Percentiles rank a stretch among this genome's conserved stretches.
phyloP scores from a whole-genome alignment of 1,140 invertebrate species.

The Oryctes rhinoceros region DNA sequence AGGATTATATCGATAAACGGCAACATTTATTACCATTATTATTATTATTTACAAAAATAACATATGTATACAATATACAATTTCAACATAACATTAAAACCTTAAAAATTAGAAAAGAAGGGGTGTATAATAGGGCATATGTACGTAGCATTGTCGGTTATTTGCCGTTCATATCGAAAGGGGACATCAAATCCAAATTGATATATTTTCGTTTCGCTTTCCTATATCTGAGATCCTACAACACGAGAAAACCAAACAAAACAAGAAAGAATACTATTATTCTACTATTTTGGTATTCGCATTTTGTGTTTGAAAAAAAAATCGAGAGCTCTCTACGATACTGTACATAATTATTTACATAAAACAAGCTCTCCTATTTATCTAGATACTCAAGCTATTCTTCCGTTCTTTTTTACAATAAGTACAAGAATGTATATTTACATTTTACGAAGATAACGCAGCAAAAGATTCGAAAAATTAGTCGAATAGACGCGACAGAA shows the following conservation, averaged over 20 bases:
- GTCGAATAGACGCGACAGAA: no score
- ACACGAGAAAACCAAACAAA: slow-evolving; percentile 46
- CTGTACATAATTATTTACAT: no score
- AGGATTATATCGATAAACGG: slow-evolving; percentile 32
- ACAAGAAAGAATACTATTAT: no score
- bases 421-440: background rate
- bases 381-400: background rate
- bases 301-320: no score
- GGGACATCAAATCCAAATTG: slow-evolving; percentile 36
- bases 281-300: no score
- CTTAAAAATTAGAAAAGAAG: slow-evolving; percentile 36
- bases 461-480: background rate
- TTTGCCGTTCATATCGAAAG: slow-evolving; percentile 11
- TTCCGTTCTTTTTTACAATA: background rate
- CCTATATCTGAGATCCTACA: slow-evolving; percentile 56
- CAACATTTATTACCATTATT: no score
- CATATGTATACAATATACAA: background rate
- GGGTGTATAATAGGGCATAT: background rate
- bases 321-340: no score
- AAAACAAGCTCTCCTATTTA: no score
- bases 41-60: slow-evolving; percentile 38
- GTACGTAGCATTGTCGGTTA: background rate
- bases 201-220: slow-evolving; percentile 55
- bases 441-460: background rate
- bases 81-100: slow-evolving; percentile 36